Percentiles rank a stretch among this genome's conserved stretches.
phyloP scores from a whole-genome alignment of 2,797 vertebrate genomes.

The Masticophis lateralis region DNA sequence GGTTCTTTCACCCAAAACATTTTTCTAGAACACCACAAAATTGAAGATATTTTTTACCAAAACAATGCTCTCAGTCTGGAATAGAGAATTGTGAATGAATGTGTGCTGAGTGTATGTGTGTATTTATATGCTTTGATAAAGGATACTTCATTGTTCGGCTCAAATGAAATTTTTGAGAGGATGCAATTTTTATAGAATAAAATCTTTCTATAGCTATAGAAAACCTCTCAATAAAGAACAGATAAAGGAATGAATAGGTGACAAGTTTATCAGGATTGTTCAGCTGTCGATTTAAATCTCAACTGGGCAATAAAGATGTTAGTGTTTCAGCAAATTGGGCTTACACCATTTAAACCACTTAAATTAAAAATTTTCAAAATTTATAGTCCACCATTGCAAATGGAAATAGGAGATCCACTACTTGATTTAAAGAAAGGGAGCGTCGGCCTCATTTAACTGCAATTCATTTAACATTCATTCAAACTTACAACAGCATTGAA shows the following conservation, averaged over 20 bases:
- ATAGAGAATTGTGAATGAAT: neutral
- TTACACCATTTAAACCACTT: neutral
- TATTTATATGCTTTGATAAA: neutral
- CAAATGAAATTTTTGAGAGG: neutral
- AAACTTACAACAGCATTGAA: neutral
- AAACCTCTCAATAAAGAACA: neutral
- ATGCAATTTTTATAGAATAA: neutral
- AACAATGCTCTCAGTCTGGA: neutral
- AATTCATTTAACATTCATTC: neutral
- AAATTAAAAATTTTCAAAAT: neutral
- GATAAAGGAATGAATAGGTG: neutral
- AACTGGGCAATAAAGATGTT: neutral
- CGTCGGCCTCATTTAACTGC: neutral
- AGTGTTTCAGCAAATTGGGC: neutral
- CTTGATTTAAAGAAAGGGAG: neutral
- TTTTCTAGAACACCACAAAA: neutral
- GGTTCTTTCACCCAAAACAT: neutral
- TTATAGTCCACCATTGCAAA: neutral
- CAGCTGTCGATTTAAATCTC: neutral
- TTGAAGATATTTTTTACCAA: neutral
- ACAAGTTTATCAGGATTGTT: neutral
- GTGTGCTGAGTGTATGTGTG: neutral
- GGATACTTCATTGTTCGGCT: neutral
- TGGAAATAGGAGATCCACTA: neutral
- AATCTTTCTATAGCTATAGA: neutral